Conservation (phyloP, 2,797 vertebrate genomes). For the Helarctos malayanus region DNA sequence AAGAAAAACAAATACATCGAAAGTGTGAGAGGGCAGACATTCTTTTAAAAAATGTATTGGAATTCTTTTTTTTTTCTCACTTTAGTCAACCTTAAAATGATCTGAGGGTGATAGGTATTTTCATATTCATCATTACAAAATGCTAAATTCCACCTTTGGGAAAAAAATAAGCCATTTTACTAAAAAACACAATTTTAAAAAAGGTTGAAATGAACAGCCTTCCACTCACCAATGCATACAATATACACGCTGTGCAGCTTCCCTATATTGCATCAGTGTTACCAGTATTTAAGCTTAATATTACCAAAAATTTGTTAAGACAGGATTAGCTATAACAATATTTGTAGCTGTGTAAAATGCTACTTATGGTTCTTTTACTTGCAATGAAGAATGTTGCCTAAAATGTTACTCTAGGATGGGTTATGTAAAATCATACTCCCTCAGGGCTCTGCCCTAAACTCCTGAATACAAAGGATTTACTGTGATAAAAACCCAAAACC, state of each 20-base stretch:
- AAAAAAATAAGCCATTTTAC: constrained; percentile 91
- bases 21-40: constrained; percentile 89
- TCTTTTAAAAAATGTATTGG: constrained; percentile 86
- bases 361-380: constrained; percentile 87
- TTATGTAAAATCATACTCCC: constrained; percentile 90
- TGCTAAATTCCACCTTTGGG: constrained; percentile 88
- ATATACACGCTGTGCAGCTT: constrained; percentile 87
- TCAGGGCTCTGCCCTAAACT: constrained; percentile 96
- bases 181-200: constrained; percentile 90
- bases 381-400: constrained; percentile 93
- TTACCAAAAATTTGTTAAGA: constrained; percentile 84
- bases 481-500: constrained; percentile 91
- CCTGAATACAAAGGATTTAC: constrained; percentile 96
- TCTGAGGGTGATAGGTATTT: constrained; percentile 89
- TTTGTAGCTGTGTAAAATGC: constrained; percentile 85
- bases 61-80: constrained; percentile 72
- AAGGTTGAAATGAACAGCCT: constrained; percentile 88
- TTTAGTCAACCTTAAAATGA: constrained; percentile 88
- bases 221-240: constrained; percentile 87
- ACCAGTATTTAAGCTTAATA: constrained; percentile 85
- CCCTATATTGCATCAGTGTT: constrained; percentile 83
- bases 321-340: constrained; percentile 85
- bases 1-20: constrained; percentile 84
- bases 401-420: constrained; percentile 87
- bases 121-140: constrained; percentile 91